Evolutionary conservation across 2,888 invertebrate genomes (phyloP), one percentile per base, ranked within the genome.

Genomic region (Deilephila porcellus): DNA sequence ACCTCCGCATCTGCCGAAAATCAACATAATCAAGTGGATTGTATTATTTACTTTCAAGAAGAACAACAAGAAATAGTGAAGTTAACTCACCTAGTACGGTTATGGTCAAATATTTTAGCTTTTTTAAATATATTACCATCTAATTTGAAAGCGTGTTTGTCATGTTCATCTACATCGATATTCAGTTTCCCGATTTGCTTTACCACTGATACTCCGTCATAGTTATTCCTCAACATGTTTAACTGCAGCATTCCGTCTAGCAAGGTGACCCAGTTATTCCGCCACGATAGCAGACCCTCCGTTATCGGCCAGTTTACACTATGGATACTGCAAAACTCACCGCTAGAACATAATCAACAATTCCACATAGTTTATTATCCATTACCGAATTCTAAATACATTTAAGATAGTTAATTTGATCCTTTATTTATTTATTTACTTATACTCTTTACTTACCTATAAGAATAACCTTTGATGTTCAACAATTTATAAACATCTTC

Each of bases 231-330:
- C n/a, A 97, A 83, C n/a, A 96, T 94, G 71, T 96, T 95, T 74
- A 97, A 95, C 90, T 98, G 98, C 19, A 98, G 88, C 95, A 98
- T 96, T 0, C 97, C 97, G 87, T 98, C 98, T 81, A 98, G 93
- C 80, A 97, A 96, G 3, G 97, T 96, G 0, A 97, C 96, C 98
- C 98, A 98, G 86, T 97, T 97, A 72, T 96, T 95, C 29, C 95
- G 93, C 97, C 97, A 98, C 56, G 88, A 83, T 5, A 96, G 78
- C 71, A 86, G 76, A 32, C 93, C 95, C 60, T 84, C 80, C 0
- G 85, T 87, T 7, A 89, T 74, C 1, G 85, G 78, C 7, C 79
- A 73, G 64, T 88, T 84, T 0, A 81, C 76, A 14, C 78, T 79
- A n/a, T 81, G 70, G 34, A 92, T 87, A 73, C 85, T 86, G 72